Base-by-base conservation (phyloP, 2,797 vertebrate species). In the Phataginus tetradactyla region DNA sequence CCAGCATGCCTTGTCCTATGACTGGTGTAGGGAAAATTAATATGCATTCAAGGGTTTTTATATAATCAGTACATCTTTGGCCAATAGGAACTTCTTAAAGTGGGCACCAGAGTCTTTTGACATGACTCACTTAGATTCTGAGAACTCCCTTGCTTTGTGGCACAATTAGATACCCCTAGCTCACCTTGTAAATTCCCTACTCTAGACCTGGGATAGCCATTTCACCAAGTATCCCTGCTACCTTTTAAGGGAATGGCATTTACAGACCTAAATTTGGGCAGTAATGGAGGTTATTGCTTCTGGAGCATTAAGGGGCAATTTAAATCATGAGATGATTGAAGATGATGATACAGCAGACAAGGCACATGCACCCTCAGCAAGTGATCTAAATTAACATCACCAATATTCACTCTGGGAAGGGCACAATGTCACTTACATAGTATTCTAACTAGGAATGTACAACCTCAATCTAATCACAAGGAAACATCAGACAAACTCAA, bases 401-500 rank as follows among this genome's bases (percentile, higher is more conserved):
- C 21, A 45, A 1, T 55, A 37, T 80, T 66, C 68, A 29, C 12
- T 34, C 34, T 79, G 27, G 14, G 57, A 92, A 79, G 51, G 14
- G 45, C 68, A 71, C 17, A 94, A 23, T 29, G 14, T 92, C 51
- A 29, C 23, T 74, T 37, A 23, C 9, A 39, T 34, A 78, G 10
- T 37, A 63, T 49, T 68, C 29, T 9, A 88, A 7, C 14, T 75
- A 69, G 25, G 49, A 71, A 83, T 45, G 20, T 7, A 86, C 32
- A 87, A 17, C 17, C 18, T 88, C 66, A 61, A 53, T 34, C n/a
- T 59, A 86, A 93, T 86, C 61, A 55, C 63, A 90, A 84, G 37
- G 34, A 85, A 90, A 74, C 32, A 75, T 34, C 49, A 86, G 68
- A 92, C 4, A 95, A 87, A 92, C 9, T 92, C 34, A 84, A 92